phyloP scores from a whole-genome alignment of 2,797 vertebrate genomes.

The Lithobates pipiens region DNA sequence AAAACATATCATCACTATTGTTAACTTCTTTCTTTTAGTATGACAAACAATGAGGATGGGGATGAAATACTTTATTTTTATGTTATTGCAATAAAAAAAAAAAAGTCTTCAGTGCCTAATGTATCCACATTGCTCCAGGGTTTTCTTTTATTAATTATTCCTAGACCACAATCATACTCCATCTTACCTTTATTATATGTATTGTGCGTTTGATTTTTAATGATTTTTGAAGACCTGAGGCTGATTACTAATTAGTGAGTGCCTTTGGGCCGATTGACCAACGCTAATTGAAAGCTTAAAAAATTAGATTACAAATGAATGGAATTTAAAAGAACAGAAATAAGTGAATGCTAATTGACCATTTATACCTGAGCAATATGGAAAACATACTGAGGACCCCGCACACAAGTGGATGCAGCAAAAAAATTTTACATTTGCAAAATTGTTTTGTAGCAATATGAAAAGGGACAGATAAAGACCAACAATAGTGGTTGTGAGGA shows the following conservation, averaged over 20 bases:
- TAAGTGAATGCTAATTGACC: not conserved
- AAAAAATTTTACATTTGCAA: too few species aligned
- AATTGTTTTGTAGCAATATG: too few species aligned
- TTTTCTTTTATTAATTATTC: too few species aligned
- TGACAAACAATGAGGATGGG: too few species aligned
- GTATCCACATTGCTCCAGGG: too few species aligned
- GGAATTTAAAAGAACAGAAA: constrained; percentile 25
- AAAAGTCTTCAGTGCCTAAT: too few species aligned
- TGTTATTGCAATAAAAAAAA: too few species aligned
- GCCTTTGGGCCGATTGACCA: constrained; percentile 20
- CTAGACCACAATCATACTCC: not conserved
- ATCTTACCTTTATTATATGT: not conserved
- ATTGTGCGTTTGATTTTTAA: not conserved
- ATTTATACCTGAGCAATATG: not conserved
- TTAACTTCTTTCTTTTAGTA: too few species aligned
- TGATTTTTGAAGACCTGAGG: constrained; percentile 32
- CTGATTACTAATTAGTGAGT: constrained; percentile 50
- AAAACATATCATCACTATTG: too few species aligned
- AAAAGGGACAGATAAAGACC: not conserved
- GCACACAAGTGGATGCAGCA: too few species aligned
- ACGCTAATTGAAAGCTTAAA: constrained; percentile 40
- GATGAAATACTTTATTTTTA: too few species aligned
- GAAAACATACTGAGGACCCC: not conserved
- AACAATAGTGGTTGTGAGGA: too few species aligned
- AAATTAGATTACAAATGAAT: constrained; percentile 28